Conservation (phyloP, 1,140 invertebrate genomes). For the Solen grandis region DNA sequence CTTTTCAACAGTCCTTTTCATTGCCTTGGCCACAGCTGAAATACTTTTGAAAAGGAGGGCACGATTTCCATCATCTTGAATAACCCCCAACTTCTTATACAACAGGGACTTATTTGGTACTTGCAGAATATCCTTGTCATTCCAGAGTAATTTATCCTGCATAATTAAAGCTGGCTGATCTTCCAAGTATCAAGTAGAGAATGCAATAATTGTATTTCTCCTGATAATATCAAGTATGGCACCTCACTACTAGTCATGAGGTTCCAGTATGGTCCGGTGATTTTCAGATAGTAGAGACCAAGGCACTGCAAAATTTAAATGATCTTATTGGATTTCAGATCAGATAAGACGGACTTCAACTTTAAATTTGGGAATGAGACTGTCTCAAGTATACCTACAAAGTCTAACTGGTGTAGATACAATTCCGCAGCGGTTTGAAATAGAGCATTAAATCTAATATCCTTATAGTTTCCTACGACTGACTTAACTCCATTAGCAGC, state of each 20-base stretch:
- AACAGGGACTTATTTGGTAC: neutral
- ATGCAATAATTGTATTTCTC: constrained; percentile 16
- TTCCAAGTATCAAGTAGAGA: constrained; percentile 3
- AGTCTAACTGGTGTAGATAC: constrained; percentile 2
- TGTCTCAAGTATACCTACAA: constrained; percentile 24
- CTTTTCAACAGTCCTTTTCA: neutral
- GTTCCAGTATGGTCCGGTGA: constrained; percentile 53
- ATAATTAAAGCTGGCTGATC: neutral
- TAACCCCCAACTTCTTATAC: neutral
- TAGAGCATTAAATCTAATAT: constrained; percentile 22
- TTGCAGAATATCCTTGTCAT: neutral
- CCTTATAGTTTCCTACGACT: constrained; percentile 22
- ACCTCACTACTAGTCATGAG: constrained; percentile 34
- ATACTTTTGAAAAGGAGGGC: neutral
- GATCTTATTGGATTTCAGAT: constrained; percentile 11
- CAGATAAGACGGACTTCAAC: constrained; percentile 6
- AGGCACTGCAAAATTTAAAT: constrained; percentile 24
- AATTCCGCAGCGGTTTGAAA: constrained; percentile 32
- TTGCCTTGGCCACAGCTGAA: neutral
- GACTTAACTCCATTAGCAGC: constrained; percentile 14
- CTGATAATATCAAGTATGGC: constrained; percentile 28
- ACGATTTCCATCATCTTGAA: neutral
- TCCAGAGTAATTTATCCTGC: neutral
- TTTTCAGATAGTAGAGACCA: constrained; percentile 38
- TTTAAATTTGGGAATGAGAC: constrained; percentile 17